These are phyloP conservation scores for Callaeas wilsoni DNA, from an alignment of 2,113 vertebrate species.

Conservation along the genomic window DNA sequence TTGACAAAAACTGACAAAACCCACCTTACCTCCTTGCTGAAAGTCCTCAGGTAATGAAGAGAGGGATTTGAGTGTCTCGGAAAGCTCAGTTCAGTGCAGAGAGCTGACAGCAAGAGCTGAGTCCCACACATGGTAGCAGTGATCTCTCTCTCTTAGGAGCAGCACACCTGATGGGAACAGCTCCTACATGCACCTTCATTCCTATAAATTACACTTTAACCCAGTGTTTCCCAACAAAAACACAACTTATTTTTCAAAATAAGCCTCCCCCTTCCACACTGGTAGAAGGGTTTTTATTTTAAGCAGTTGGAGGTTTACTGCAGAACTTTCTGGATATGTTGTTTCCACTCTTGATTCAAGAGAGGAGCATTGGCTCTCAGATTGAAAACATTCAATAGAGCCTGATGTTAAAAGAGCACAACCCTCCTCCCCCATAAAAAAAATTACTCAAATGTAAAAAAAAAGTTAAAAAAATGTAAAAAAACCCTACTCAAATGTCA, in stretches of 20 bases:
- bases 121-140: background rate
- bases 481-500: rapidly evolving
- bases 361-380: background rate
- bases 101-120: background rate
- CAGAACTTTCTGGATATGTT: background rate
- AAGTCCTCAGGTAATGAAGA: background rate
- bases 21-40: background rate
- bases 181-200: background rate
- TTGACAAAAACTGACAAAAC: background rate
- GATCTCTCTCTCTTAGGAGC: background rate
- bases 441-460: background rate
- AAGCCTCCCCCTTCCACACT: background rate
- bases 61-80: background rate
- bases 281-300: background rate
- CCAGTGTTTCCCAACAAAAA: background rate
- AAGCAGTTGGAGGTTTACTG: background rate
- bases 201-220: background rate
- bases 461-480: background rate
- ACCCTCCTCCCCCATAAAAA: background rate
- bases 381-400: background rate
- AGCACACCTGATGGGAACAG: background rate
- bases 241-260: background rate
- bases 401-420: background rate
- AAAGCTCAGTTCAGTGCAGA: background rate
- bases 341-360: background rate